A percentile compares a stretch with the other conserved stretches of the same genome.
Evolutionary conservation across 2,888 invertebrate species (phyloP).

Genomic region (Dasysyrphus tricinctus): DNA sequence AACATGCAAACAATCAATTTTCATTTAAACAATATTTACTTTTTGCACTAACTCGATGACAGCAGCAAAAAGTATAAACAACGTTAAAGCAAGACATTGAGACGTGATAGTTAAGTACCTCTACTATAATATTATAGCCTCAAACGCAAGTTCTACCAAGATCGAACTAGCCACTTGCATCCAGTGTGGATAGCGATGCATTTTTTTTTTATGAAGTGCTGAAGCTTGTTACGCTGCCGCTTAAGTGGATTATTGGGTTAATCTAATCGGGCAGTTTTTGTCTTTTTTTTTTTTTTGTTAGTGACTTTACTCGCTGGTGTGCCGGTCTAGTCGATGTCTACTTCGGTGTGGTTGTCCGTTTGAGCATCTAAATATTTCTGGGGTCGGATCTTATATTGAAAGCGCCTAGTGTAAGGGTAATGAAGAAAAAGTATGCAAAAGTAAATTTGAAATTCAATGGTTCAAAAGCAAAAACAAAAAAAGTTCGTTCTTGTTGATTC

Average conservation of each 20-base stretch:
- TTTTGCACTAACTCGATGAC: too few relatives aligned
- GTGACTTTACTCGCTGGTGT: not conserved
- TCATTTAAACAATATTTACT: conserved; percentile 1
- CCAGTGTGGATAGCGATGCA: not conserved
- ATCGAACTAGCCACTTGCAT: not conserved
- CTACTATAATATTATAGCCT: not conserved
- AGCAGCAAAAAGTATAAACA: not conserved
- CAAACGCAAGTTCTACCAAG: conserved; percentile 39
- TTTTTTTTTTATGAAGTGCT: conserved; percentile 65
- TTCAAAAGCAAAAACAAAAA: too few relatives aligned
- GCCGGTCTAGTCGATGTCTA: conserved; percentile 55
- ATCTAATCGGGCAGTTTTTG: conserved; percentile 44
- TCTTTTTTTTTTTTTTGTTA: not conserved
- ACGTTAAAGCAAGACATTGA: not conserved
- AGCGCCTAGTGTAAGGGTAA: not conserved
- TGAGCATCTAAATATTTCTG: not conserved
- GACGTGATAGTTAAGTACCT: not conserved
- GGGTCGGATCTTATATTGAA: too few relatives aligned
- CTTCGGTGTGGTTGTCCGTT: not conserved
- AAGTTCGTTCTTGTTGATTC: too few relatives aligned
- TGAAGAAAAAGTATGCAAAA: not conserved
- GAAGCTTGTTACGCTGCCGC: conserved; percentile 56
- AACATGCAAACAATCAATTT: conserved; percentile 53
- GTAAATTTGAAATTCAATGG: too few relatives aligned
- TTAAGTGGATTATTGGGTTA: conserved; percentile 72